Base-by-base conservation (phyloP, 1,140 invertebrate species). In the Oncopodura yosiiana region DNA sequence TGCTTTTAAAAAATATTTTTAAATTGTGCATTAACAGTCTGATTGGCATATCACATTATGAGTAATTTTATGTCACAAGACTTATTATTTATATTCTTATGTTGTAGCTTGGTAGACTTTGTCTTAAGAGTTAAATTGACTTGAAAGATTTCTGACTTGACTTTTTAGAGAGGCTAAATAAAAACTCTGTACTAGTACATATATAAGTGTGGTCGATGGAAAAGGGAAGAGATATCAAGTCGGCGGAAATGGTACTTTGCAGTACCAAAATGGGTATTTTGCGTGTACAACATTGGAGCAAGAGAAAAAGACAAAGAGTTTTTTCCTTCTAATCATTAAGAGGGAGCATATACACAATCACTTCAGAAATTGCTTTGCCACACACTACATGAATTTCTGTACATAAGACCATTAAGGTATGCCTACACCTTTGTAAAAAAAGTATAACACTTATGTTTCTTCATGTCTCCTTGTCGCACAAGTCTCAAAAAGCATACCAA, bases 271-370 rank as follows among this genome's bases (percentile, higher is more conserved):
- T 51, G 49, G 49, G 24, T 29, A 36, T 51, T 51, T 51, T 51
- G 49, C 49, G 49, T 51, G 49, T 41, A 38, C 49, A 24, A 51
- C 49, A 30, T n/a, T n/a, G n/a, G n/a, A n/a, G n/a, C n/a, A n/a
- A n/a, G n/a, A n/a, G n/a, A n/a, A n/a, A 39, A 51, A 51, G 49
- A 51, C 49, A 51, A 50, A 50, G 49, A 51, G 49, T 42, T 51
- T n/a, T n/a, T n/a, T 51, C 32, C 49, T 38, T 51, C 49, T 36
- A 41, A 42, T 51, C 49, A 51, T 51, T 51, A 51, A 51, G 49
- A 51, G n/a, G n/a, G n/a, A n/a, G n/a, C n/a, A n/a, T 26, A 24
- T 38, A 51, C 49, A 51, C 37, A 51, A 42, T 42, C 49, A 51
- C 49, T 49, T 38, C 46, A 38, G 46, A 49, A 49, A 49, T 49